phyloP scores from a whole-genome alignment of 2,113 vertebrate genomes.

The Bothrops jararaca region DNA sequence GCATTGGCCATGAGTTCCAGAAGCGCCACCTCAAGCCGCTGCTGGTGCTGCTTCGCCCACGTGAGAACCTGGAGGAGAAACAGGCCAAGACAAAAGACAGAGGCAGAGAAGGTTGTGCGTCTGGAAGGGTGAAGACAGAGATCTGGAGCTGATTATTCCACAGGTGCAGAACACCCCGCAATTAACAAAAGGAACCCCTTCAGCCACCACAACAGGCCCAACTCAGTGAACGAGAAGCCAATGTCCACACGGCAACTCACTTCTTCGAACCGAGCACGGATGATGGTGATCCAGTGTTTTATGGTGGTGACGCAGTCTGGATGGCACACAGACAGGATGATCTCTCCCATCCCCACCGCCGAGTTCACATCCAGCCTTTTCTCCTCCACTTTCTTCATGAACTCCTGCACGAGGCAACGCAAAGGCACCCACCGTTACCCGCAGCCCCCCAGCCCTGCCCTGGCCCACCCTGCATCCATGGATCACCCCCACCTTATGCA shows the following conservation, averaged over 20 bases:
- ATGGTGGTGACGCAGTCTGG: conserved; percentile 96
- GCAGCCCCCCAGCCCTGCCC: too few relatives aligned
- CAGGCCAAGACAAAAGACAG: background rate
- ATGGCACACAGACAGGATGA: conserved; percentile 87
- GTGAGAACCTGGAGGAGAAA: conserved; percentile 82
- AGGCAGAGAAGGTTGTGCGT: background rate
- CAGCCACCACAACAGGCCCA: background rate
- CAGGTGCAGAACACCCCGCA: background rate
- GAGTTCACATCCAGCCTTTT: conserved; percentile 86
- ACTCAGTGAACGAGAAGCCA: background rate
- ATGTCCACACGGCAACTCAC: conserved; percentile 63
- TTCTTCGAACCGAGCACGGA: conserved; percentile 95
- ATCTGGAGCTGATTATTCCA: background rate
- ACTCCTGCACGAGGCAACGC: conserved; percentile 72
- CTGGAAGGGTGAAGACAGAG: background rate
- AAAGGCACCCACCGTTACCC: too few relatives aligned
- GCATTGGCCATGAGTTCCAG: conserved; percentile 90
- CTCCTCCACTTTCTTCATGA: conserved; percentile 97
- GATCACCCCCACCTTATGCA: conserved; percentile 74
- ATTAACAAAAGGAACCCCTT: background rate
- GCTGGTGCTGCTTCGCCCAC: conserved; percentile 97
- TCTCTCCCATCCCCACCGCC: conserved; percentile 89
- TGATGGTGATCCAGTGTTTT: conserved; percentile 99
- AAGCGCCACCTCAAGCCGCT: conserved; percentile 86
- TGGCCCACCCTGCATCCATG: background rate